A percentile compares a stretch with the other conserved stretches of the same genome.
Evolutionary conservation across 1,140 invertebrate genomes (phyloP).

Genomic region (Achatina immaculata): DNA sequence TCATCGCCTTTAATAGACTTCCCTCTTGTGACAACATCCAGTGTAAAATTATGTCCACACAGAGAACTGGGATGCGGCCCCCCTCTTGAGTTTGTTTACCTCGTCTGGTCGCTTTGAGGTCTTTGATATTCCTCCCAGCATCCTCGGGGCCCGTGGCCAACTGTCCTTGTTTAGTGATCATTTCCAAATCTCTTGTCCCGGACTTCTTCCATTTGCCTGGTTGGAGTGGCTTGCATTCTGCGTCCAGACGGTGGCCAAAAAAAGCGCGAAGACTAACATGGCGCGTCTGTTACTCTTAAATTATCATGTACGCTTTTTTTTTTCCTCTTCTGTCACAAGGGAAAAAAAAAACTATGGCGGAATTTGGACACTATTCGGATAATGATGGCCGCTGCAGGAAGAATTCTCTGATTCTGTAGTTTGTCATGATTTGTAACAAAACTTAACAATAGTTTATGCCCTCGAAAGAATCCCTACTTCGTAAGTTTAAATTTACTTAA

Average conservation of each 20-base stretch:
- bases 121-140: conserved; percentile 14
- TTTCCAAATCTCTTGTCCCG: conserved; percentile 2
- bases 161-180: conserved; percentile 31
- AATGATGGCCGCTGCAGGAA: too few species aligned
- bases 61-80: conserved; percentile 1
- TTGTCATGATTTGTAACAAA: too few species aligned
- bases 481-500: too few species aligned
- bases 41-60: conserved; percentile 21
- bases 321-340: too few species aligned
- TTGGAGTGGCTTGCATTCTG: conserved; percentile 8
- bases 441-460: too few species aligned
- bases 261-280: conserved; percentile 10
- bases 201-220: neutral
- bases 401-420: too few species aligned
- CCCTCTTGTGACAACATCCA: conserved; percentile 15
- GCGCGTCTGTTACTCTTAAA: conserved; percentile 12
- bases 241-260: neutral
- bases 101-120: neutral
- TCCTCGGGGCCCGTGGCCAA: neutral
- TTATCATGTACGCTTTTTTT: neutral
- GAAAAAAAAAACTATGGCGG: too few species aligned
- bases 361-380: too few species aligned
- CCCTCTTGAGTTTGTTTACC: conserved; percentile 20
- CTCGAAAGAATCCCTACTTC: too few species aligned
- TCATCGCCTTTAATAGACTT: conserved; percentile 19